Evolutionary conservation across 2,888 invertebrate species (phyloP), one percentile per base, ranked within the genome.

Genomic region (Lochmaea capreae): DNA sequence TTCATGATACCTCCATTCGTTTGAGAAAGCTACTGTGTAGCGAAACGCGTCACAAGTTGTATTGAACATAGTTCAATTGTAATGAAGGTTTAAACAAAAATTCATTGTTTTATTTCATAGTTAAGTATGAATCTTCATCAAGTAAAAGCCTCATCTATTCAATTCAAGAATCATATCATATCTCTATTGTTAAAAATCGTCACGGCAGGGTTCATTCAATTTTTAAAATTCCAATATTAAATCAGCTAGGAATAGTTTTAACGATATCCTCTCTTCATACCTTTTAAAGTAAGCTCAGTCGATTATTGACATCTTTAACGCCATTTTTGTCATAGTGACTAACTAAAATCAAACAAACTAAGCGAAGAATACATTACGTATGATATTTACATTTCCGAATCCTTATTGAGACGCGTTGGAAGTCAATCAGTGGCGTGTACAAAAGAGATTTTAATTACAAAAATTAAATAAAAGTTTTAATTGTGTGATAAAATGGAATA

Each of bases 311-410:
- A 54, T 57, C 9, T 16, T 52, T 39, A 52, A 54, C n/a, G 16
- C 66, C 66, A 66, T 66, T 66, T 66, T 52, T n/a, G 66, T 66
- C 54, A n/a, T 54, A 3, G 33, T 18, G 46, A 52, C 22, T 52
- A 59, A 59, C 26, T 33, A 61, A n/a, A 57, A 57, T 52, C 58
- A 67, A 66, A 54, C 26, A 67, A 67, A 59, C 67, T 67, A 16
- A 33, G n/a, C 10, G 42, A 14, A 26, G 49, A 42, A 16, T 63
- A 54, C 16, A 54, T 18, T 54, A 52, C 5, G 52, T 5, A 5
- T 14, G 6, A 46, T 46, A 46, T 46, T 46, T 12, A 14, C 46
- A 46, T 46, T 46, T 46, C 46, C 52, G 10, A 16, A 54, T 18
- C 54, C 18, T 10, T 54, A 18, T 54, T 54, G 9, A 49, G n/a